These are phyloP conservation scores for Hirudinaria manillensis DNA, from an alignment of 2,888 invertebrate genomes.

Conservation along the genomic window DNA sequence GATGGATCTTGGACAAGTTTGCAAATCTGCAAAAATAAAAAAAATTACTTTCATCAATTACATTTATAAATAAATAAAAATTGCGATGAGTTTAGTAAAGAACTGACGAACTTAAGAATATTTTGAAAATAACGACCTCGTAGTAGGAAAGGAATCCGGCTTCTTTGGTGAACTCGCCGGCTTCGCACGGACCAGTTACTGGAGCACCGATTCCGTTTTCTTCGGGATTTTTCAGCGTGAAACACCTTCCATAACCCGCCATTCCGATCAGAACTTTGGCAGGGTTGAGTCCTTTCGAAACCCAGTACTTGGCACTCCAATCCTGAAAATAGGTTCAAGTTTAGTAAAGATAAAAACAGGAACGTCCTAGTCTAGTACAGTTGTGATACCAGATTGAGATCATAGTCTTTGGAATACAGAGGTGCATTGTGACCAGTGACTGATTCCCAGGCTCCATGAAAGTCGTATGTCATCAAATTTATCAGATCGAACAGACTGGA, in stretches of 20 bases:
- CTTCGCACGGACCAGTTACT: slow-evolving; percentile 40
- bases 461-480: slow-evolving; percentile 26
- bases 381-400: too few species aligned
- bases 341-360: not conserved
- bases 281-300: slow-evolving; percentile 43
- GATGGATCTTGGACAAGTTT: not conserved
- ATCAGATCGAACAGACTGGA: slow-evolving; percentile 10
- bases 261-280: slow-evolving; percentile 46
- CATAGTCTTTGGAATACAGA: slow-evolving; percentile 9
- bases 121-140: too few species aligned
- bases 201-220: slow-evolving; percentile 43
- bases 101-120: too few species aligned
- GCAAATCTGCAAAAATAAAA: slow-evolving; percentile 3
- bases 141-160: slow-evolving; percentile 48
- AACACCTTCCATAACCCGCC: slow-evolving; percentile 46
- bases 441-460: slow-evolving; percentile 16
- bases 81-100: too few species aligned
- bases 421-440: slow-evolving; percentile 28
- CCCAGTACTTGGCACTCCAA: slow-evolving; percentile 45
- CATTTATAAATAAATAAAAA: too few species aligned
- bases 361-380: not conserved
- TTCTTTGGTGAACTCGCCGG: slow-evolving; percentile 45
- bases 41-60: too few species aligned
- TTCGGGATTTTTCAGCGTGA: slow-evolving; percentile 40
- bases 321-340: slow-evolving; percentile 28